Base-by-base conservation (phyloP, 2,888 invertebrate species). In the Smittia sp. region DNA sequence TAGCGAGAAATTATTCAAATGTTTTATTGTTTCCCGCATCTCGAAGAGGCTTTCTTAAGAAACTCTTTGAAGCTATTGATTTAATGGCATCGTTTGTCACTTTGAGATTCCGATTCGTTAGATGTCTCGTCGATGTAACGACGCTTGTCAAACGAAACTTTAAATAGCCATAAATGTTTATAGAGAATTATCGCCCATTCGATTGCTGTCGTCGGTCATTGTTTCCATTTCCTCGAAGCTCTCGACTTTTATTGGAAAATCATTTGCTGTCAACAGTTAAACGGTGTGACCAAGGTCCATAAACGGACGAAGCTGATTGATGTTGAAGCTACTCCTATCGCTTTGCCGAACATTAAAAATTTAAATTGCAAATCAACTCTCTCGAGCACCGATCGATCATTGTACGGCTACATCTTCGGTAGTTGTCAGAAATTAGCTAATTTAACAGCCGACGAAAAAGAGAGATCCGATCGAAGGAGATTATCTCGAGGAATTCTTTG, bases 171-270 rank as follows among this genome's bases (percentile, higher is more conserved):
- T 63, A n/a, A 63, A 63, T n/a, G 63, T 25, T 27, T 63, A n/a
- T 7, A 63, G 20, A 20, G 63, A 63, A 27, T 63, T 63, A 63
- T 63, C 20, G 25, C 1, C 27, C 4, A 3, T 13, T 52, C 15
- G 52, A 52, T 52, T 52, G 7, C 52, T 52, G 4, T 6, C n/a
- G 9, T 62, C 7, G 22, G 24, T 62, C 62, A 62, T 62, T 62
- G 4, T 24, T n/a, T 2, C 58, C 22, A 58, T 58, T 46, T 46
- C n/a, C 11, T 58, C 58, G 22, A n/a, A 46, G n/a, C n/a, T n/a
- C n/a, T n/a, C n/a, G n/a, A 46, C 11, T 66, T 66, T 66, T 67
- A 67, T 67, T 67, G 24, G 46, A 41, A 67, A 67, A 24, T 67
- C 39, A 67, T 67, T 67, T 41, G 39, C 18, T 65, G 7, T 65